These are phyloP conservation scores for Solea solea DNA, from an alignment of 2,113 vertebrate genomes.

Conservation along the genomic window DNA sequence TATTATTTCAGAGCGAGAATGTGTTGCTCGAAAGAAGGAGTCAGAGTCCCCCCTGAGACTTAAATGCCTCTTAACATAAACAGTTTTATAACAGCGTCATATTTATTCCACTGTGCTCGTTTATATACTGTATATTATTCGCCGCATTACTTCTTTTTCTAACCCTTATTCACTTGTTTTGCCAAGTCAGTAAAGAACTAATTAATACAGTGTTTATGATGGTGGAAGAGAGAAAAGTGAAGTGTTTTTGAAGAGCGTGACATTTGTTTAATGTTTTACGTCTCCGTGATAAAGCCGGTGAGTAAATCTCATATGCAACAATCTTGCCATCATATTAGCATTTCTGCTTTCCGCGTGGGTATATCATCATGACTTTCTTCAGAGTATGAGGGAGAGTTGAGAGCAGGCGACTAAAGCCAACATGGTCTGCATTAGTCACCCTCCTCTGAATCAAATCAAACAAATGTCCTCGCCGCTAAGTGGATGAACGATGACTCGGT, in stretches of 20 bases:
- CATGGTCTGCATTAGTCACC: conserved; percentile 45
- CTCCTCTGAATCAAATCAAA: conserved; percentile 26
- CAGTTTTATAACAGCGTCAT: conserved; percentile 3
- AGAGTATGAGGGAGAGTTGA: not conserved
- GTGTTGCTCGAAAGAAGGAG: conserved; percentile 8
- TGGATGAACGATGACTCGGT: conserved; percentile 13
- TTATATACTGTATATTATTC: conserved; percentile 11
- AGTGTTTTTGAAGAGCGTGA: not conserved
- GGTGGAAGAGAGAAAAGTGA: not conserved
- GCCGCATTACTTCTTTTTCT: not conserved
- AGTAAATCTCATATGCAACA: not conserved
- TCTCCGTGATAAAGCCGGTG: not conserved
- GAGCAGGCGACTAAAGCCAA: conserved; percentile 20
- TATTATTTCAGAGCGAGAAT: conserved; percentile 5
- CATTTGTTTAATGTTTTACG: not conserved
- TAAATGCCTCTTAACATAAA: conserved; percentile 1
- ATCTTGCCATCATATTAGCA: no score
- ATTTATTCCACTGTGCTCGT: conserved; percentile 22
- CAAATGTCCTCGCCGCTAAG: conserved; percentile 17
- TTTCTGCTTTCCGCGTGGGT: no score
- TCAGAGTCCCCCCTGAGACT: not conserved
- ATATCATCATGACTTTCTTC: no score
- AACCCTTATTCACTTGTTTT: conserved; percentile 10
- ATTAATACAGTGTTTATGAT: conserved; percentile 20
- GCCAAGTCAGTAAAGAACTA: conserved; percentile 6